These are phyloP conservation scores for Porites divaricata DNA, from an alignment of 92 coral and sea anemone genomes.

Conservation along the genomic window DNA sequence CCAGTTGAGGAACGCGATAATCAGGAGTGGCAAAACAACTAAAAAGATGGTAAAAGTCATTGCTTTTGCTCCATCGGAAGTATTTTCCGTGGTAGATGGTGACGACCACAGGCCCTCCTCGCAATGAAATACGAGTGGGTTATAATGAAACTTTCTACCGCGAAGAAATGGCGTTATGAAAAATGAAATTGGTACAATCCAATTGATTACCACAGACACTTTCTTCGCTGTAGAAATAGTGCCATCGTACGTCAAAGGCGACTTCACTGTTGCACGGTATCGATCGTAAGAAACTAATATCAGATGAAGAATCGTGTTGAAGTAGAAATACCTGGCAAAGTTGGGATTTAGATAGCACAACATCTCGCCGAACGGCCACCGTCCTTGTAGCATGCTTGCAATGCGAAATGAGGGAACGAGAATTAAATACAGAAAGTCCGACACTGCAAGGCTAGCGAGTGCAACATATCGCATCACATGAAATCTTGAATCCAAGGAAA, in stretches of 20 bases:
- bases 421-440: background rate
- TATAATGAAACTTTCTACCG: background rate
- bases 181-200: background rate
- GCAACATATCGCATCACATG: background rate
- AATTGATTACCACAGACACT: background rate
- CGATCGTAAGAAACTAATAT: background rate
- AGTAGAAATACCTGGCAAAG: background rate
- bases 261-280: background rate
- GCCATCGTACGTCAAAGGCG: constrained; percentile 1
- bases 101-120: background rate
- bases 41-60: background rate
- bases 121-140: background rate
- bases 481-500: background rate
- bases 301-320: constrained; percentile 3
- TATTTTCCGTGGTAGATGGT: background rate
- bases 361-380: background rate
- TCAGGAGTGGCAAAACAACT: background rate
- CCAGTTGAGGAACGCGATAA: background rate
- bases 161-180: background rate
- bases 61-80: background rate
- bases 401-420: background rate
- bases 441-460: background rate
- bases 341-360: background rate
- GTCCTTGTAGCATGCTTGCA: background rate
- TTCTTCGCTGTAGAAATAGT: background rate